These are phyloP conservation scores for Mus spicilegus DNA, from an alignment of 2,113 vertebrate species.

Conservation along the genomic window DNA sequence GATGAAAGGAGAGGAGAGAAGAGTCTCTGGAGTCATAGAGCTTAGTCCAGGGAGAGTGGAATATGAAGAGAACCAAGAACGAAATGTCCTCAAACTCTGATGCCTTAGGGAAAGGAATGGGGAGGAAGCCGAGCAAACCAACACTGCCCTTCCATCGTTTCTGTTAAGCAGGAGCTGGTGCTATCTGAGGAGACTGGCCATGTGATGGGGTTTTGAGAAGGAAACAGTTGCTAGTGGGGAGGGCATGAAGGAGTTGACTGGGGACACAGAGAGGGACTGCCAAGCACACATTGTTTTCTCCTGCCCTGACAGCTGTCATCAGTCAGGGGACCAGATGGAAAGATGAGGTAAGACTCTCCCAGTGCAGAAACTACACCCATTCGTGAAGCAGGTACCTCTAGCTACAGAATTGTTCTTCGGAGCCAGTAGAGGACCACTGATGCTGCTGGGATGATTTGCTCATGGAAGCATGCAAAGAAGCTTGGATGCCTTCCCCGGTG, in stretches of 20 bases:
- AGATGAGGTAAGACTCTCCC: constrained; percentile 58
- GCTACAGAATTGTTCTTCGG: background rate
- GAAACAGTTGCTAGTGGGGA: constrained; percentile 36
- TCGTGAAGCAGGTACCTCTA: constrained; percentile 2
- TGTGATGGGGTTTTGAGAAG: background rate
- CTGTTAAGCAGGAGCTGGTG: background rate
- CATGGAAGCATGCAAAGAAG: background rate
- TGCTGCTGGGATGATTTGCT: background rate
- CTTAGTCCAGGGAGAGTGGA: background rate
- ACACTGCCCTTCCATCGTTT: background rate
- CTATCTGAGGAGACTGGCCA: background rate
- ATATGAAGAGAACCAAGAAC: background rate
- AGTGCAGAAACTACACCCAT: constrained; percentile 8
- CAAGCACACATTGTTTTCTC: constrained; percentile 67
- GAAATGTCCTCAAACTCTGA: background rate
- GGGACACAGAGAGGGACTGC: constrained; percentile 53
- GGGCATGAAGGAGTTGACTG: constrained; percentile 9
- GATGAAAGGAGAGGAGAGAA: background rate
- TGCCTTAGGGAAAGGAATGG: background rate
- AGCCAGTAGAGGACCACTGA: background rate
- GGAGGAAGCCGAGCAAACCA: background rate
- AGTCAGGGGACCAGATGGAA: constrained; percentile 72
- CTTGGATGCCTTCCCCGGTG: background rate
- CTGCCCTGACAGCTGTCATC: constrained; percentile 66
- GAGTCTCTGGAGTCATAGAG: background rate